Evolutionary conservation across 2,888 invertebrate species (phyloP).

Genomic region (Orthosia gothica): DNA sequence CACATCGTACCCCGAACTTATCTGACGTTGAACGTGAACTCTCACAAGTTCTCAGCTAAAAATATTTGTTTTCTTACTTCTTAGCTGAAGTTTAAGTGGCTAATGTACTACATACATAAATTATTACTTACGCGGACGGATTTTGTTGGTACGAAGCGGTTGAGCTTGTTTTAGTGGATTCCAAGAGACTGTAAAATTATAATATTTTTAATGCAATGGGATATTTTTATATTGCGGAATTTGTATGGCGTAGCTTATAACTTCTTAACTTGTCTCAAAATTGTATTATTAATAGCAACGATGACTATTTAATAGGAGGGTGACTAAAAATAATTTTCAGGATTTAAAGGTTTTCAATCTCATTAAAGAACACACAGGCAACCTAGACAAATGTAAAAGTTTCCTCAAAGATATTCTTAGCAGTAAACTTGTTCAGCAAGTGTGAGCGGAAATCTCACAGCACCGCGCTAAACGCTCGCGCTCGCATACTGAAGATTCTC

Average conservation of each 20-base stretch:
- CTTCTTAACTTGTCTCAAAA: background rate
- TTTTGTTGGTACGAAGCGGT: slow-evolving; percentile 43
- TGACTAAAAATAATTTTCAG: background rate
- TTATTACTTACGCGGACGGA: slow-evolving; percentile 51
- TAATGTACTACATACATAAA: slow-evolving; percentile 62
- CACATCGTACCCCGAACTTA: slow-evolving; percentile 70
- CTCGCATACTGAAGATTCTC: slow-evolving; percentile 38
- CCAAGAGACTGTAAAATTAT: slow-evolving; percentile 7
- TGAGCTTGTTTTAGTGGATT: slow-evolving; percentile 23
- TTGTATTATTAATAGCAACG: background rate
- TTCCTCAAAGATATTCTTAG: slow-evolving; percentile 25
- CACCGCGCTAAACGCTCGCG: slow-evolving; percentile 39
- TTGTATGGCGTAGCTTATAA: background rate
- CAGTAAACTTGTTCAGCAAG: slow-evolving; percentile 53
- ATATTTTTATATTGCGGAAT: background rate
- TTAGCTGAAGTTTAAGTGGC: slow-evolving; percentile 59
- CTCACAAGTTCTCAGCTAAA: slow-evolving; percentile 61
- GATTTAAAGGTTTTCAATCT: background rate
- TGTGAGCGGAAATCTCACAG: slow-evolving; percentile 22
- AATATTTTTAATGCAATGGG: background rate
- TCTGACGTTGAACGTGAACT: slow-evolving; percentile 63
- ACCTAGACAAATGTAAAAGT: slow-evolving; percentile 20
- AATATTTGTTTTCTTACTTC: slow-evolving; percentile 59
- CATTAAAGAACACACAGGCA: background rate
- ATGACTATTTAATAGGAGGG: no score